Evolutionary conservation across 2,888 invertebrate genomes (phyloP).

Genomic region (Operophtera brumata): DNA sequence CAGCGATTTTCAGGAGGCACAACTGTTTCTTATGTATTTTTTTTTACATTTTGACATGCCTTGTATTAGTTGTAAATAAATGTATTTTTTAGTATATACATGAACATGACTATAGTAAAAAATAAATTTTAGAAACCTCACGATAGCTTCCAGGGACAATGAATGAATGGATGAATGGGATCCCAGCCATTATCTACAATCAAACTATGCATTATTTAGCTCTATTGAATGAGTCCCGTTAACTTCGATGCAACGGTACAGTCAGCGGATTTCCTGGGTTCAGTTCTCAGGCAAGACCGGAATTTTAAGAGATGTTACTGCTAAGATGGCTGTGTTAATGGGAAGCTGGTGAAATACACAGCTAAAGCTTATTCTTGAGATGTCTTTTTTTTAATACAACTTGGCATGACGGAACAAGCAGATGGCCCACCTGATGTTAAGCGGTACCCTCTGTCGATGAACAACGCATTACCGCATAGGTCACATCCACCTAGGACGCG

Average conservation of each 20-base stretch:
- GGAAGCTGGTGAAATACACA: slow-evolving; percentile 23
- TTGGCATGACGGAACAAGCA: too few species aligned
- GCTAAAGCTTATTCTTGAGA: not conserved
- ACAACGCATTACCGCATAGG: too few species aligned
- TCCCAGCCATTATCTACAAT: slow-evolving; percentile 27
- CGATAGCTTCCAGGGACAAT: slow-evolving; percentile 11
- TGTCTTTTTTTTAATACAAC: too few species aligned
- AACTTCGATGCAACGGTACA: slow-evolving; percentile 58
- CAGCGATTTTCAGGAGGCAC: too few species aligned
- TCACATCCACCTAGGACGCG: too few species aligned
- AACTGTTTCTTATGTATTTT: too few species aligned
- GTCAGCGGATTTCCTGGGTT: slow-evolving; percentile 67
- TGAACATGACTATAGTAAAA: not conserved
- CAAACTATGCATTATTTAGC: slow-evolving; percentile 31
- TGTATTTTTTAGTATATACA: not conserved
- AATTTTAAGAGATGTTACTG: slow-evolving; percentile 47
- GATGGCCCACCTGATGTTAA: too few species aligned
- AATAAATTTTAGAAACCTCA: not conserved
- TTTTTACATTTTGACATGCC: too few species aligned
- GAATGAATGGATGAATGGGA: slow-evolving; percentile 12
- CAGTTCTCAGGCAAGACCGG: slow-evolving; percentile 61
- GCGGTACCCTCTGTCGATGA: too few species aligned
- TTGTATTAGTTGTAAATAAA: too few species aligned
- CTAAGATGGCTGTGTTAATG: slow-evolving; percentile 21
- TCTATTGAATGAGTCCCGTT: slow-evolving; percentile 51